Percentiles rank a stretch among this genome's conserved stretches.
Conservation (phyloP, 53 echinoderm and acorn worm species). For the Apostichopus leukothele region DNA sequence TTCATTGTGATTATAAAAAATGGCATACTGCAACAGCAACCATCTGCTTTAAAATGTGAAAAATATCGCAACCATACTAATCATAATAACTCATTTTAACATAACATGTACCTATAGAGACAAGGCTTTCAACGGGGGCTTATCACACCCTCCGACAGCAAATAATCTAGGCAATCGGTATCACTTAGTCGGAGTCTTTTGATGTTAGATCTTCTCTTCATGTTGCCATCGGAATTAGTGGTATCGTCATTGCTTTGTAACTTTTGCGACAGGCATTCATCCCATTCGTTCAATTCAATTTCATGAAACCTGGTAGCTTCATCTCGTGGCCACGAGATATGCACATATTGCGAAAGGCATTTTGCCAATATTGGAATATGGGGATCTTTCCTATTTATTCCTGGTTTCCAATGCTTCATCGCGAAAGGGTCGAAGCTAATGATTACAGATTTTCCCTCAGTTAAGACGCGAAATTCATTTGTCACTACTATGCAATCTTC, state of each 20-base stretch:
- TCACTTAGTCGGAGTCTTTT: not conserved
- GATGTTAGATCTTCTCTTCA: not conserved
- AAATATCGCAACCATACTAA: too few relatives aligned
- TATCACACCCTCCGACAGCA: not conserved
- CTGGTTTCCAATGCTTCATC: conserved; percentile 29
- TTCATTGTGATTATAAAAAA: too few relatives aligned
- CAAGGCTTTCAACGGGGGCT: not conserved
- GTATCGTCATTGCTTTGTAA: not conserved
- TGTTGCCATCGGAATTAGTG: not conserved
- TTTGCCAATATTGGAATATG: conserved; percentile 10
- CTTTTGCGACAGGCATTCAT: not conserved
- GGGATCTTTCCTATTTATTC: not conserved
- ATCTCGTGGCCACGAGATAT: not conserved
- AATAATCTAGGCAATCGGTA: not conserved
- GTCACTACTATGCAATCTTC: not conserved
- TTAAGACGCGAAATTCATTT: not conserved
- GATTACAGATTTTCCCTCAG: not conserved
- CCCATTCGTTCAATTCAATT: not conserved
- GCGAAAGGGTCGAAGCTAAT: conserved; percentile 15
- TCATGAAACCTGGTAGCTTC: not conserved
- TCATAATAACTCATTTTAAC: too few relatives aligned
- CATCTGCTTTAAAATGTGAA: too few relatives aligned
- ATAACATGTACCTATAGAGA: too few relatives aligned
- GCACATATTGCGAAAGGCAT: conserved; percentile 22
- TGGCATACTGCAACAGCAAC: too few relatives aligned